Conservation (phyloP, 2,797 vertebrate species). For the Alcedo quadribrachys region DNA sequence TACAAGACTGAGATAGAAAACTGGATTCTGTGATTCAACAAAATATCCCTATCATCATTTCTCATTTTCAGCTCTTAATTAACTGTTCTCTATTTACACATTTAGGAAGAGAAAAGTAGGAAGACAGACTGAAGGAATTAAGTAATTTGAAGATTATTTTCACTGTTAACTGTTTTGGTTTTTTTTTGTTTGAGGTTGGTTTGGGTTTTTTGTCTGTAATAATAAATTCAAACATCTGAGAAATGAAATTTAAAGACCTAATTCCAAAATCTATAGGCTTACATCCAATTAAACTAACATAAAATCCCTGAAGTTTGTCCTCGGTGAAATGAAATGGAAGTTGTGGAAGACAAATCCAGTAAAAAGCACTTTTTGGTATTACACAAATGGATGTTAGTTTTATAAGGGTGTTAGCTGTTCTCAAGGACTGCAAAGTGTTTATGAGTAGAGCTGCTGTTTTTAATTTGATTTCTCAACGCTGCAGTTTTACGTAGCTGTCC, state of each 20-base stretch:
- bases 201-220: not conserved
- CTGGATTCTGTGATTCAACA: not conserved
- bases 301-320: not conserved
- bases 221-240: not conserved
- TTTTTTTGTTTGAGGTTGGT: no score
- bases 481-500: not conserved
- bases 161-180: not conserved
- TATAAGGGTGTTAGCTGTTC: not conserved
- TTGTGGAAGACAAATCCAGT: not conserved
- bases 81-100: not conserved
- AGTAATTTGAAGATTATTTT: conserved; percentile 34
- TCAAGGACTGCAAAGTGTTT: not conserved
- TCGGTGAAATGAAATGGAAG: not conserved
- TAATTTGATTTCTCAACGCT: conserved; percentile 23
- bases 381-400: not conserved
- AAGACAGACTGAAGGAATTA: not conserved
- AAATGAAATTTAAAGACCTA: conserved; percentile 13
- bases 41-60: not conserved
- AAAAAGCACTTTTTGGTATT: not conserved
- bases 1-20: not conserved
- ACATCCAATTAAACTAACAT: conserved; percentile 11
- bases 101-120: not conserved
- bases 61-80: not conserved
- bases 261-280: not conserved
- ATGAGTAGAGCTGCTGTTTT: not conserved